Conservation (phyloP, 2,113 vertebrate genomes). For the Anser cygnoides region DNA sequence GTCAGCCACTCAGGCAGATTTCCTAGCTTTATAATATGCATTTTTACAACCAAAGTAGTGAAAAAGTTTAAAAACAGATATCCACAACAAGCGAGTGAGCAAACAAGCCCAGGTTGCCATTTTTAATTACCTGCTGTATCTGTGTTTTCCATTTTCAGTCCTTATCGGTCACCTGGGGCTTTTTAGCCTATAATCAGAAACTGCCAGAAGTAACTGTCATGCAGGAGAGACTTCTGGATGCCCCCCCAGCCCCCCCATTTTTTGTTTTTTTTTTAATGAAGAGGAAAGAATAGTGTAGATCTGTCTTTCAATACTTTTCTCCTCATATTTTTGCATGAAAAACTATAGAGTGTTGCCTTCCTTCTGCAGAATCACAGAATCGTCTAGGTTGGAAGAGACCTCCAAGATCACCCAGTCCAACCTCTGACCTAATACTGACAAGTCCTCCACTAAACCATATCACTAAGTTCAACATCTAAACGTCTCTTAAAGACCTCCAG, state of each 20-base stretch:
- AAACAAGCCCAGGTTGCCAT: background rate
- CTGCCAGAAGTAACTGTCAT: background rate
- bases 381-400: too few species aligned
- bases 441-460: too few species aligned
- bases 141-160: background rate
- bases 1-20: background rate
- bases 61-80: background rate
- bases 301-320: background rate
- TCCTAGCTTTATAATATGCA: background rate
- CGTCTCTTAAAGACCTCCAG: too few species aligned
- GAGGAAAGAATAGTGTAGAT: background rate
- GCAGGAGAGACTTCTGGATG: background rate
- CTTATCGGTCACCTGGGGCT: background rate
- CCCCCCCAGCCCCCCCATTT: rapidly evolving
- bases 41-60: background rate
- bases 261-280: background rate
- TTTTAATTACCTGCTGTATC: background rate
- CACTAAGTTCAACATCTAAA: too few species aligned
- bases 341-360: background rate
- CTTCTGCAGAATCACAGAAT: background rate
- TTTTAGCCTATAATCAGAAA: background rate
- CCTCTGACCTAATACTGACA: too few species aligned
- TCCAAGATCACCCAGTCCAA: too few species aligned
- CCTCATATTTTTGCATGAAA: background rate
- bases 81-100: background rate